A percentile compares a stretch with the other conserved stretches of the same genome.
Conservation (phyloP, 2,797 vertebrate species). For the Perodicticus potto region DNA sequence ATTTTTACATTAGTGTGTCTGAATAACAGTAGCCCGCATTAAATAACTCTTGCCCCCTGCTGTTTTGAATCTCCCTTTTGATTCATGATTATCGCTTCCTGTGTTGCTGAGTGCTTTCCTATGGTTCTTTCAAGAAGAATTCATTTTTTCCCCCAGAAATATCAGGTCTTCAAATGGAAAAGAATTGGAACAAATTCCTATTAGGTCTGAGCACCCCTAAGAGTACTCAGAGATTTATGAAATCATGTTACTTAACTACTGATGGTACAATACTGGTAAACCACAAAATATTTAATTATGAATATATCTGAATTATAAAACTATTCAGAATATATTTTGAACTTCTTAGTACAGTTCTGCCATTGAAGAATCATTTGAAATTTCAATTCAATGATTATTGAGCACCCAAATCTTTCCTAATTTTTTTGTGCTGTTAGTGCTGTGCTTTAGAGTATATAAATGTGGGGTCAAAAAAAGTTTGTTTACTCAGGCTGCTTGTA, state of each 20-base stretch:
- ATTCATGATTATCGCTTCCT: constrained; percentile 6
- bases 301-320: not conserved
- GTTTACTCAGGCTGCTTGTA: not conserved
- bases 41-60: not conserved
- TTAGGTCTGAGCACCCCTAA: not conserved
- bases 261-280: not conserved
- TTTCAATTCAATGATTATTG: not conserved
- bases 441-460: not conserved
- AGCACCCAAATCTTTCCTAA: not conserved
- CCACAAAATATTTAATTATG: not conserved
- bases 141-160: not conserved
- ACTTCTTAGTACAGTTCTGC: not conserved
- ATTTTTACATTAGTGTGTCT: not conserved
- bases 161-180: not conserved
- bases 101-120: not conserved
- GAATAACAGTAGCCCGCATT: not conserved
- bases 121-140: not conserved
- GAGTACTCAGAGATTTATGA: not conserved
- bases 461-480: not conserved
- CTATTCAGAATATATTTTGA: not conserved
- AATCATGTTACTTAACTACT: not conserved
- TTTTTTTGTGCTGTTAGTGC: not conserved
- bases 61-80: not conserved
- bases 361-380: not conserved
- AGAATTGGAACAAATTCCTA: not conserved